These are phyloP conservation scores for Argopecten irradians DNA, from an alignment of 1,140 invertebrate genomes.

Conservation along the genomic window DNA sequence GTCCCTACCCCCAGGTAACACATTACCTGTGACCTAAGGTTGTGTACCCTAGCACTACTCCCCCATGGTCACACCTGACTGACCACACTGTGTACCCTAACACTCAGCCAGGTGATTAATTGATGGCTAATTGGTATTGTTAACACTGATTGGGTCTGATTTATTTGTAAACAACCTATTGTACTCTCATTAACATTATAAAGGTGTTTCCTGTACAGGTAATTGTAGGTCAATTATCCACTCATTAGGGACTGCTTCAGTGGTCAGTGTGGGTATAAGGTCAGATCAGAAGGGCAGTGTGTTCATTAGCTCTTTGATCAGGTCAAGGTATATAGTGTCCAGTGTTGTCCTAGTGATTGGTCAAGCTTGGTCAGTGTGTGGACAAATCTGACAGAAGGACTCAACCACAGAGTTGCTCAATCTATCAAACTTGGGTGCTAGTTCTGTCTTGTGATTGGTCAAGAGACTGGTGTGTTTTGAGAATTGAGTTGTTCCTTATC, in stretches of 20 bases:
- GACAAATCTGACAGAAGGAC: conserved; percentile 10
- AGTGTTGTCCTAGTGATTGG: neutral
- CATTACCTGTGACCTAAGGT: neutral
- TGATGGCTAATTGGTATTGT: conserved; percentile 2
- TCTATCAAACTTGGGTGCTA: neutral
- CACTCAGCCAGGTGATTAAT: neutral
- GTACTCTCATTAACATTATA: neutral
- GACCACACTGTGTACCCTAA: conserved; percentile 7
- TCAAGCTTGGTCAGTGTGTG: neutral
- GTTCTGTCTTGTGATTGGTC: neutral
- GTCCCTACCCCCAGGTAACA: neutral
- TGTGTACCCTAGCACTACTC: neutral
- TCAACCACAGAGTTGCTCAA: neutral
- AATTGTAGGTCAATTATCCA: neutral
- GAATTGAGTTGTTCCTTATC: neutral
- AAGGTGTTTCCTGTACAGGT: conserved; percentile 20
- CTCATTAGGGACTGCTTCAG: neutral
- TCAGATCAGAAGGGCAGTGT: neutral
- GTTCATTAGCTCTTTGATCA: neutral
- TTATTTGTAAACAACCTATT: conserved; percentile 23
- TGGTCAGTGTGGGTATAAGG: neutral
- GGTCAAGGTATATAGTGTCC: neutral
- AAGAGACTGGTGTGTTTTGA: neutral
- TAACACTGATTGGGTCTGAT: neutral
- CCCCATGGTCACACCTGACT: neutral